Evolutionary conservation across 2,113 vertebrate genomes (phyloP).

Genomic region (Percopsis transmontana): DNA sequence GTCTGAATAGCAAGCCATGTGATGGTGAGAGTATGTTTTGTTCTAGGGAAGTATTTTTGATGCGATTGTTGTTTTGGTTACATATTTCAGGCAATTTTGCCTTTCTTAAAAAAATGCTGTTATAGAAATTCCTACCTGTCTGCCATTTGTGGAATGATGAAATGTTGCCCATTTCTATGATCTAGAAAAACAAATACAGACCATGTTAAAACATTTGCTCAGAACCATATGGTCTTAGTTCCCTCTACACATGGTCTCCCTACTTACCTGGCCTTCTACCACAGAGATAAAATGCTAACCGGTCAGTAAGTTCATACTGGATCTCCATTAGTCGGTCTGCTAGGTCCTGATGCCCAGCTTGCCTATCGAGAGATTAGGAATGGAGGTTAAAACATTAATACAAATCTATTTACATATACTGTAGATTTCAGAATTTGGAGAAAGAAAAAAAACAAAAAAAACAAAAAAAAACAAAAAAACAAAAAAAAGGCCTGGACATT

Average conservation of each 20-base stretch:
- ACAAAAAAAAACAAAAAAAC: too few species aligned
- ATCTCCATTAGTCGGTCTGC: constrained; percentile 94
- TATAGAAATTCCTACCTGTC: constrained; percentile 86
- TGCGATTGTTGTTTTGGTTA: background rate
- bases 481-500: too few species aligned
- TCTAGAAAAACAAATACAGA: constrained; percentile 76
- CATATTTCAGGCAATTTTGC: background rate
- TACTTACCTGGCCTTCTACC: constrained; percentile 92
- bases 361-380: constrained; percentile 74
- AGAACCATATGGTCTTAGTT: background rate
- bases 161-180: constrained; percentile 95
- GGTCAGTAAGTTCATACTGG: constrained; percentile 96
- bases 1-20: background rate
- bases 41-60: background rate
- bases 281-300: constrained; percentile 96
- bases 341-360: constrained; percentile 94
- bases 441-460: too few species aligned
- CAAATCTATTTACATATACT: too few species aligned
- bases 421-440: too few species aligned
- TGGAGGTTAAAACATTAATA: background rate
- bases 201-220: background rate
- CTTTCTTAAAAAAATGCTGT: background rate
- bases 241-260: background rate
- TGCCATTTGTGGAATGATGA: constrained; percentile 98
- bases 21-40: background rate